Evolutionary conservation across 2,113 vertebrate species (phyloP).

Genomic region (Poeciliopsis occidentalis): DNA sequence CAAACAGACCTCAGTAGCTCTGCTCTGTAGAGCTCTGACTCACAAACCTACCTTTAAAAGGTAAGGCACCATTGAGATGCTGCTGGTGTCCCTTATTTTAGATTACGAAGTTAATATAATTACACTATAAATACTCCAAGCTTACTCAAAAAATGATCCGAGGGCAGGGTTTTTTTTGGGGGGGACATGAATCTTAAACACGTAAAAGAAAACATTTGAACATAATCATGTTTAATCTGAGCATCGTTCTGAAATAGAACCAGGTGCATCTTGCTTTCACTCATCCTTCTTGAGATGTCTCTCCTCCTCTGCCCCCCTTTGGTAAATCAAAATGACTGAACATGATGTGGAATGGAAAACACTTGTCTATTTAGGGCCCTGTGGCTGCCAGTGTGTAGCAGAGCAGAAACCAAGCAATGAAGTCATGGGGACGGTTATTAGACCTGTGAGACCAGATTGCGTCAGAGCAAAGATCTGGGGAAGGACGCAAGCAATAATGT

Average conservation of each 20-base stretch:
- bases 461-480: background rate
- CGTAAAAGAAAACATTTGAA: background rate
- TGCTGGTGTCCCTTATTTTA: no score
- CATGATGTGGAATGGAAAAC: no score
- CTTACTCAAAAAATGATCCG: background rate
- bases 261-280: background rate
- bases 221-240: background rate
- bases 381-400: background rate
- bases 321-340: background rate
- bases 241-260: background rate
- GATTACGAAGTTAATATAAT: no score
- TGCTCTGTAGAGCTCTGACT: no score
- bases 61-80: no score
- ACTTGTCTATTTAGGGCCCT: background rate
- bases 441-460: background rate
- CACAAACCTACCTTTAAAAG: no score
- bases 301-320: background rate
- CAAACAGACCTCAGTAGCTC: constrained; percentile 24
- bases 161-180: no score
- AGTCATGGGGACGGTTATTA: background rate
- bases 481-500: background rate
- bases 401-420: background rate
- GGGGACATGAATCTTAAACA: background rate
- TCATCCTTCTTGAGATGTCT: no score
- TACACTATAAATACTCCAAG: background rate